These are phyloP conservation scores for Galeopsomyia nigrocyanea DNA, from an alignment of 2,888 invertebrate species.

Conservation along the genomic window DNA sequence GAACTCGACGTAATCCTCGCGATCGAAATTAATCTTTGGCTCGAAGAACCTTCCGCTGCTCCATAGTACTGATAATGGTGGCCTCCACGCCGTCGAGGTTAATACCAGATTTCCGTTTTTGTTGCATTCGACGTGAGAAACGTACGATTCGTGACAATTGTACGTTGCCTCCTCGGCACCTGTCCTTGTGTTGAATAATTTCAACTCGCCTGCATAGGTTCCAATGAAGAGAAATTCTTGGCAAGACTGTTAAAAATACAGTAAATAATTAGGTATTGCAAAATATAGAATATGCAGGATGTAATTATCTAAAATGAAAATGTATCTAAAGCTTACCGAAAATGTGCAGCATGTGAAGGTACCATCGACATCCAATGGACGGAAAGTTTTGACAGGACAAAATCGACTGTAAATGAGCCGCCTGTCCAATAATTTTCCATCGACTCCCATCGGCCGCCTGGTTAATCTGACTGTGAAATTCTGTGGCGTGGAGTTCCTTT, in stretches of 20 bases:
- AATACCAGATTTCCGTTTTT: slow-evolving; percentile 83
- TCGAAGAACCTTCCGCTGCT: slow-evolving; percentile 71
- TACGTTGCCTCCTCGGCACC: slow-evolving; percentile 85
- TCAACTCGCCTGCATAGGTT: slow-evolving; percentile 91
- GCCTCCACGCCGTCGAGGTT: slow-evolving; percentile 88
- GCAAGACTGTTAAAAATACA: slow-evolving; percentile 68
- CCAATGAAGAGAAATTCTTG: slow-evolving; percentile 85
- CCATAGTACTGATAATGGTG: slow-evolving; percentile 88
- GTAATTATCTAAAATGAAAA: neutral
- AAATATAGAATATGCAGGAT: no score
- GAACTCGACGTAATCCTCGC: slow-evolving; percentile 93
- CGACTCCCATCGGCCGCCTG: slow-evolving; percentile 68
- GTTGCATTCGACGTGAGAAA: slow-evolving; percentile 82
- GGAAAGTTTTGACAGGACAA: slow-evolving; percentile 81
- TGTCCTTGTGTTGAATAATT: slow-evolving; percentile 87
- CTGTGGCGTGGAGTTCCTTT: slow-evolving; percentile 75
- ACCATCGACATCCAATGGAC: slow-evolving; percentile 79
- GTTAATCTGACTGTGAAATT: slow-evolving; percentile 76
- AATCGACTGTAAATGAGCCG: slow-evolving; percentile 87
- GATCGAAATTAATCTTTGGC: slow-evolving; percentile 75
- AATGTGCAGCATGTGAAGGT: slow-evolving; percentile 83
- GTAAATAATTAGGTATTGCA: neutral
- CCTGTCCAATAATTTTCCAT: slow-evolving; percentile 80
- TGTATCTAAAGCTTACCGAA: slow-evolving; percentile 62
- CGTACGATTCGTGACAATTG: slow-evolving; percentile 88